Evolutionary conservation across 1,140 invertebrate genomes (phyloP), one percentile per base, ranked within the genome.

Genomic region (Pseudomyrmex cubaensis): DNA sequence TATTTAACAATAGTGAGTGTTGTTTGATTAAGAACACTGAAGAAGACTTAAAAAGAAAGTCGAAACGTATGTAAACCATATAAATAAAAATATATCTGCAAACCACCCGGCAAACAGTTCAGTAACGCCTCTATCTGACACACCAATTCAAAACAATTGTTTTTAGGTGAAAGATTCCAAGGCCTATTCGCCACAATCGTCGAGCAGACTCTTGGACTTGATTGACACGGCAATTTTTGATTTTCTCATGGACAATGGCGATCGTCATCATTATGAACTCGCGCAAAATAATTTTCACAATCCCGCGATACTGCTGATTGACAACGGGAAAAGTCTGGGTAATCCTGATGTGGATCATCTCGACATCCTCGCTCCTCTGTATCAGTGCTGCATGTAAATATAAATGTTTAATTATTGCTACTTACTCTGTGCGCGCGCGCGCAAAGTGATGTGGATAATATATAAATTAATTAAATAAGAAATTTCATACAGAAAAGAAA

Each of bases 261-360:
- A 99, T 94, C 95, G 98, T 17, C 98, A 99, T 95, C 97, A 98
- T 92, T 99, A 98, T 91, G 98, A 99, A 94, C 95, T 97, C 3
- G 95, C 98, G 67, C 90, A 95, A 80, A 92, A 93, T 54, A 93
- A 94, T 89, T 92, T 94, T 57, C 91, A 94, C 13, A 96, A 97
- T 91, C 96, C 97, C 85, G 96, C 96, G 78, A 95, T 99, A 64
- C 90, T 99, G 20, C 94, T 98, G 15, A 94, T 98, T n/a, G 98
- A 99, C 91, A 99, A 99, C 96, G 98, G 98, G 35, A 99, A 99
- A 95, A 98, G 98, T 70, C 96, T 98, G 91, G 98, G 98, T 12
- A 98, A 98, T 95, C 97, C 98, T 2, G 94, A 96, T 90, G 93
- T 96, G 57, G 97, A 98, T 95, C 97, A 98, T 92, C 92, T 97